phyloP scores from a whole-genome alignment of 2,888 invertebrate genomes.

The Xestia xanthographa region DNA sequence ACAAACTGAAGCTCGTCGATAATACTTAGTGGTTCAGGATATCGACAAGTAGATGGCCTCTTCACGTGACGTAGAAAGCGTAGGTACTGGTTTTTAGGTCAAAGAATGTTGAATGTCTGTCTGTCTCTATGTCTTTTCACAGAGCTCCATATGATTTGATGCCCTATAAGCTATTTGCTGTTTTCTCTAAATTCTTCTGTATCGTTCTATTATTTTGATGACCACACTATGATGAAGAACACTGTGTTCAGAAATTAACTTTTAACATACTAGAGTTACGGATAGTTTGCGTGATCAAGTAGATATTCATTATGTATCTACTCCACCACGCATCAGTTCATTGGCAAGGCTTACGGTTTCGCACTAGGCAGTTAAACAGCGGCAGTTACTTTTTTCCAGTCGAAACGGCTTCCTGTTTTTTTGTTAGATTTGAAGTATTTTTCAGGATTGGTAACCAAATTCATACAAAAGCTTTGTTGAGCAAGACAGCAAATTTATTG shows the following conservation, averaged over 20 bases:
- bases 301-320: constrained; percentile 5
- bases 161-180: no score
- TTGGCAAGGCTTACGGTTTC: background rate
- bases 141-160: background rate
- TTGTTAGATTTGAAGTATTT: no score
- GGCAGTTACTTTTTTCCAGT: background rate
- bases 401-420: background rate
- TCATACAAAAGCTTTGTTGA: no score
- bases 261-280: background rate
- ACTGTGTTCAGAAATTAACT: background rate
- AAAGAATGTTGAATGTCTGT: background rate
- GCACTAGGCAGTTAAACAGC: background rate
- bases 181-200: background rate
- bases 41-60: background rate
- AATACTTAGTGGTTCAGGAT: background rate
- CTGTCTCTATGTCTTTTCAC: no score
- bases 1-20: background rate
- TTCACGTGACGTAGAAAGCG: background rate
- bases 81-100: background rate
- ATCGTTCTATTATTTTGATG: background rate
- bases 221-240: background rate
- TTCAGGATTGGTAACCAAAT: background rate
- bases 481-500: no score
- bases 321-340: constrained; percentile 6
- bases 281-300: background rate